Base-by-base conservation (phyloP, 2,888 invertebrate species). In the Polymixis flavicincta region DNA sequence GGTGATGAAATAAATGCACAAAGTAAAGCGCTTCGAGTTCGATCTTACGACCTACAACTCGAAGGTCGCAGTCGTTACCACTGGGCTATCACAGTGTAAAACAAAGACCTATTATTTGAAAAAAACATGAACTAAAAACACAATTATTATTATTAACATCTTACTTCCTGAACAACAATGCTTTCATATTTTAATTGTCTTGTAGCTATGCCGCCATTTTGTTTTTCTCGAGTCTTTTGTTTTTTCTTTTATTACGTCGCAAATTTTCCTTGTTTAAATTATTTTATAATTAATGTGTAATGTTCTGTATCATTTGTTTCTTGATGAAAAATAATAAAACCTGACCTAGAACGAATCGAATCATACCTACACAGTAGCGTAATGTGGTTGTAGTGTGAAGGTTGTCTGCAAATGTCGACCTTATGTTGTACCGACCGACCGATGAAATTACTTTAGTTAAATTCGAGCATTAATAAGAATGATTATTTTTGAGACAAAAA, bases 101-200 rank as follows among this genome's bases (percentile, higher is more conserved):
- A 32, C 4, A 52, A 17, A 68, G n/a, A 13, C 2, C 28, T 13
- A 13, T n/a, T 28, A n/a, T 45, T 45, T 22, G 42, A 14, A 57
- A 55, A 59, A 57, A 57, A 22, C 11, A 32, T 32, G 25, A 37
- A 57, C 11, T 71, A 71, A 74, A n/a, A 17, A 37, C 14, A 50
- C 6, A 22, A 32, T 59, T 80, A n/a, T 71, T 70, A 75, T n/a
- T n/a, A 80, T 59, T 52, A 66, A 52, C 14, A 54, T 75, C 66
- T 60, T 50, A 6, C 45, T 42, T 57, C 28, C 14, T 14, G 42
- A 17, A 67, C 19, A 80, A 80, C 61, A 75, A 80, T 63, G 28
- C 65, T 9, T 54, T 45, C 22, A 7, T 74, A 59, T 63, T 63
- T 66, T 45, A 32, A 63, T 61, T 60, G 42, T 78, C 45, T 63